A percentile compares a stretch with the other conserved stretches of the same genome.
These are phyloP conservation scores for Amphiduros pacificus DNA, from an alignment of 2,888 invertebrate genomes.

Conservation along the genomic window DNA sequence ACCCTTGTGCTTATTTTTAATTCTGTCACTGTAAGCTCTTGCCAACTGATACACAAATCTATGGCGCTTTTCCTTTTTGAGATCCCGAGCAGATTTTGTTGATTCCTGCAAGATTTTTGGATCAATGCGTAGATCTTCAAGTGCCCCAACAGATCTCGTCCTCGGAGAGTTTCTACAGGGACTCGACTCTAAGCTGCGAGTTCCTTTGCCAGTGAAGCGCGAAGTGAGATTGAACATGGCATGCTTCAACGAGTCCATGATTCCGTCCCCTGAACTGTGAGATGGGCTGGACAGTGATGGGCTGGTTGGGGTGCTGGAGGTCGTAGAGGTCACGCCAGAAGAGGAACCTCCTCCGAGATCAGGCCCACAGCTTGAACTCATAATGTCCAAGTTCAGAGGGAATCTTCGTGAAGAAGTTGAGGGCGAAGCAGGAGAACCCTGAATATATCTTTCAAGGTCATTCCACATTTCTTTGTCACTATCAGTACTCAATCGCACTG, in stretches of 20 bases:
- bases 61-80: conserved; percentile 14
- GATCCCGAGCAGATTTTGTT: background rate
- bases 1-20: background rate
- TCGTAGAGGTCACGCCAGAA: background rate
- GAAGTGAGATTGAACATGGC: conserved; percentile 40
- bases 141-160: conserved; percentile 10
- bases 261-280: conserved; percentile 15
- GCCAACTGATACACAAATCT: conserved; percentile 17
- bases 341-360: too few relatives aligned
- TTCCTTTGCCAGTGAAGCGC: conserved; percentile 31
- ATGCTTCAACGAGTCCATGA: conserved; percentile 44
- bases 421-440: background rate
- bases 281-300: conserved; percentile 5
- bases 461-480: background rate
- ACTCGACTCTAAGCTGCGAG: conserved; percentile 6
- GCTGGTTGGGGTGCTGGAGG: background rate
- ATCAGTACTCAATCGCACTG: background rate
- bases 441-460: conserved; percentile 3
- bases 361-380: too few relatives aligned
- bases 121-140: conserved; percentile 14
- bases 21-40: conserved; percentile 17
- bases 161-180: conserved; percentile 9
- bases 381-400: background rate
- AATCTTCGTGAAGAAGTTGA: background rate
- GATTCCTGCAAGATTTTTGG: background rate